phyloP scores from a whole-genome alignment of 2,797 vertebrate species.

The Tenualosa ilisha region DNA sequence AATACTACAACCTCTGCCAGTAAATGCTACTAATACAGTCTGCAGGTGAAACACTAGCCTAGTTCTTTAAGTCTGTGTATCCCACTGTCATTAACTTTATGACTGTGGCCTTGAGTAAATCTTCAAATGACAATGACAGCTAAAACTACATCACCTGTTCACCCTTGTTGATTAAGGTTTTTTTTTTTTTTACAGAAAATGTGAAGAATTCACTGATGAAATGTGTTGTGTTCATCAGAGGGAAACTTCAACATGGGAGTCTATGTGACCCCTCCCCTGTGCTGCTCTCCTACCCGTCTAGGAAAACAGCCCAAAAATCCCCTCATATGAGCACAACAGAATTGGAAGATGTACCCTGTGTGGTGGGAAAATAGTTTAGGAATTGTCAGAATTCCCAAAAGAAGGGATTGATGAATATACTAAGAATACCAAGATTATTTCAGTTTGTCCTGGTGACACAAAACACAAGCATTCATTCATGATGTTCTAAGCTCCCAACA shows the following conservation, averaged over 20 bases:
- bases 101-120: neutral
- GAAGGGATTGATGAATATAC: neutral
- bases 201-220: slow-evolving; percentile 31
- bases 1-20: slow-evolving; percentile 15
- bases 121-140: neutral
- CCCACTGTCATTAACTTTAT: neutral
- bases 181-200: slow-evolving; percentile 31
- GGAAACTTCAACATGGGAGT: slow-evolving; percentile 19
- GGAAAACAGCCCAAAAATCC: slow-evolving; percentile 49
- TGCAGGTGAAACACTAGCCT: neutral
- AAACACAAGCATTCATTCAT: neutral
- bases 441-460: neutral
- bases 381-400: neutral
- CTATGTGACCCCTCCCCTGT: slow-evolving; percentile 43
- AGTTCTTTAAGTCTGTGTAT: neutral
- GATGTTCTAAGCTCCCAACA: neutral
- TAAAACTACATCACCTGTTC: slow-evolving; percentile 10
- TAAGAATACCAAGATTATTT: neutral
- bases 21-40: neutral
- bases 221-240: slow-evolving; percentile 34
- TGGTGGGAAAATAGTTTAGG: slow-evolving; percentile 22
- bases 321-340: slow-evolving; percentile 33
- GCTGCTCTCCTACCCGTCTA: slow-evolving; percentile 49
- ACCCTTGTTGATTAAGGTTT: neutral
- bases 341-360: neutral